Evolutionary conservation across 2,113 vertebrate species (phyloP).

Genomic region (Ariopsis seemanni): DNA sequence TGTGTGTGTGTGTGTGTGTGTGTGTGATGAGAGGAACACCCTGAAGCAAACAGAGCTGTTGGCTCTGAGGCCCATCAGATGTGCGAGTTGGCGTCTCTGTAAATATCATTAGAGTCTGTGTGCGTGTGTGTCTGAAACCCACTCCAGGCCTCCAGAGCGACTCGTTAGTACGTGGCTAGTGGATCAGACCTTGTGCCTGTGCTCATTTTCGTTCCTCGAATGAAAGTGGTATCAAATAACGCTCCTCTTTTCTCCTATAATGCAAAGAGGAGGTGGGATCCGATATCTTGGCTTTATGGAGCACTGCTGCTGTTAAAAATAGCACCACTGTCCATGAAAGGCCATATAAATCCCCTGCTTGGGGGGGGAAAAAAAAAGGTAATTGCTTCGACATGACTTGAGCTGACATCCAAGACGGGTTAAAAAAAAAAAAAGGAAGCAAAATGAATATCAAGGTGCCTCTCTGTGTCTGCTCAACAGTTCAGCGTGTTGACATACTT

Average conservation of each 20-base stretch:
- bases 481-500: slow-evolving; percentile 50
- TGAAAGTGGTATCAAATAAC: slow-evolving; percentile 2
- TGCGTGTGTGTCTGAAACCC: slow-evolving; percentile 9
- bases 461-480: slow-evolving; percentile 18
- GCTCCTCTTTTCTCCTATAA: slow-evolving; percentile 14
- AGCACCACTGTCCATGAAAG: slow-evolving; percentile 22
- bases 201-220: slow-evolving; percentile 23
- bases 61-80: slow-evolving; percentile 44
- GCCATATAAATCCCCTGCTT: slow-evolving; percentile 34
- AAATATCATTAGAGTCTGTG: slow-evolving; percentile 34
- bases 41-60: slow-evolving; percentile 46
- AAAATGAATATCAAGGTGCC: slow-evolving; percentile 44
- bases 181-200: not conserved
- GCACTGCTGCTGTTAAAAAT: slow-evolving; percentile 33
- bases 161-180: slow-evolving; percentile 29
- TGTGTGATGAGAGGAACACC: slow-evolving; percentile 41
- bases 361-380: slow-evolving; percentile 19
- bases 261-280: slow-evolving; percentile 8
- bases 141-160: slow-evolving; percentile 1
- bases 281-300: slow-evolving; percentile 20
- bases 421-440: not conserved
- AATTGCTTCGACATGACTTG: slow-evolving; percentile 44
- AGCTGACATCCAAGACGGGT: slow-evolving; percentile 32
- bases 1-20: slow-evolving; percentile 32
- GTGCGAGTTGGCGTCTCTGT: slow-evolving; percentile 41